phyloP scores from a whole-genome alignment of 2,888 invertebrate genomes.

The Microctonus aethiopoides region DNA sequence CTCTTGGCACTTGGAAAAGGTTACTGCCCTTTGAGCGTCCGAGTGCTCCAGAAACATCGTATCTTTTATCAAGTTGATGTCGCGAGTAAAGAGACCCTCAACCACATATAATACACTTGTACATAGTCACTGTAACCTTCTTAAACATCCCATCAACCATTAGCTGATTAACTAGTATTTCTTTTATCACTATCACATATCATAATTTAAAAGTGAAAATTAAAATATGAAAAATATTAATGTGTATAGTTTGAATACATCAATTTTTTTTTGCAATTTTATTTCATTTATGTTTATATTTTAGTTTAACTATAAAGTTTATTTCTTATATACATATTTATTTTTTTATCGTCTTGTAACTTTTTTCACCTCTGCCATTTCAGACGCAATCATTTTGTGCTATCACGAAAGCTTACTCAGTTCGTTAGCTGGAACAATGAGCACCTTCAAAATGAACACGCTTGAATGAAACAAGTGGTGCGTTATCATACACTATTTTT shows the following conservation, averaged over 20 bases:
- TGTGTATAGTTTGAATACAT: no score
- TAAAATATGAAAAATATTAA: no score
- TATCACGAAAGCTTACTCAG: constrained; percentile 54
- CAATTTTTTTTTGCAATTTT: neutral
- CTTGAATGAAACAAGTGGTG: constrained; percentile 44
- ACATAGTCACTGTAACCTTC: neutral
- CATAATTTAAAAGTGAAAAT: neutral
- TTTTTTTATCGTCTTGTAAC: neutral
- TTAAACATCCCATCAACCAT: neutral
- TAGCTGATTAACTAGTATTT: neutral
- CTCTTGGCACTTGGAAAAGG: constrained; percentile 23
- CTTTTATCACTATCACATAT: neutral
- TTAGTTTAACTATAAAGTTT: neutral
- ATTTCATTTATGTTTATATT: neutral
- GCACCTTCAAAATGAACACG: constrained; percentile 55
- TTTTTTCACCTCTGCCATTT: neutral
- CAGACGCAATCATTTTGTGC: neutral
- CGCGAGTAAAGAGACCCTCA: neutral
- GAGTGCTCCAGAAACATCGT: constrained; percentile 33
- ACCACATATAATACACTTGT: neutral
- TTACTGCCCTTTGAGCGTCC: constrained; percentile 36
- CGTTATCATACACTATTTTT: neutral
- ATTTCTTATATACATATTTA: neutral
- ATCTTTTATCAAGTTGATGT: constrained; percentile 18
- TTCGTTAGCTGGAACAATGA: constrained; percentile 56